Percentiles rank a stretch among this genome's conserved stretches.
Conservation (phyloP, 2,113 vertebrate genomes). For the Oreochromis aureus region DNA sequence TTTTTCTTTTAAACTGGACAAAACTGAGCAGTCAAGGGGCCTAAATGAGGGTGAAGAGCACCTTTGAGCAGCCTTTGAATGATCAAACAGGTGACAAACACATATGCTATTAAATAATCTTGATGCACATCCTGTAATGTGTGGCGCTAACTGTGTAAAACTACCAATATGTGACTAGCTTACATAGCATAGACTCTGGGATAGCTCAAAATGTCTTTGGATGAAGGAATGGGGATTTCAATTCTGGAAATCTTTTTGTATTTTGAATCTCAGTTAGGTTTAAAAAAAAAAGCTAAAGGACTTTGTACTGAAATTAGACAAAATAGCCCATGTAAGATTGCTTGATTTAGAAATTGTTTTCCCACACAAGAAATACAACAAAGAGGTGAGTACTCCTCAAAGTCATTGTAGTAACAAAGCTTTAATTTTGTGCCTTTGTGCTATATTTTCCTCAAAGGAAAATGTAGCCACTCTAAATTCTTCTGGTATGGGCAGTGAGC, state of each 20-base stretch:
- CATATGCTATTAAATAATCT: not conserved
- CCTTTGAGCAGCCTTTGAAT: not conserved
- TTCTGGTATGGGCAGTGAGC: not conserved
- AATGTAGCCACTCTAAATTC: not conserved
- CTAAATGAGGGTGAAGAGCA: not conserved
- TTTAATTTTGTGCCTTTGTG: not conserved
- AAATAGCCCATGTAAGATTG: not conserved
- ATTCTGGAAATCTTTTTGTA: not conserved
- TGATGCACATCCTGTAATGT: not conserved
- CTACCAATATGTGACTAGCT: not conserved
- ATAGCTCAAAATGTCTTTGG: not conserved
- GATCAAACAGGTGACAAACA: not conserved
- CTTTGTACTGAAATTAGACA: not conserved
- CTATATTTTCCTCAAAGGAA: conserved; percentile 6
- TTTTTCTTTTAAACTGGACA: not conserved
- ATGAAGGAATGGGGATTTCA: not conserved
- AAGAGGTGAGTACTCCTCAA: not conserved
- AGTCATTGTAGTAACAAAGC: not conserved
- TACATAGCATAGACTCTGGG: not conserved
- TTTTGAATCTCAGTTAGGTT: not conserved
- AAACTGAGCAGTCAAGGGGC: not conserved
- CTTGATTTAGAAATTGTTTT: not conserved
- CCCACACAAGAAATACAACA: not conserved
- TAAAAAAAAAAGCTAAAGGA: not conserved
- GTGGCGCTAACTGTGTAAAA: not conserved